phyloP scores from a whole-genome alignment of 2,888 invertebrate species.

The Caenorhabditis plicata region DNA sequence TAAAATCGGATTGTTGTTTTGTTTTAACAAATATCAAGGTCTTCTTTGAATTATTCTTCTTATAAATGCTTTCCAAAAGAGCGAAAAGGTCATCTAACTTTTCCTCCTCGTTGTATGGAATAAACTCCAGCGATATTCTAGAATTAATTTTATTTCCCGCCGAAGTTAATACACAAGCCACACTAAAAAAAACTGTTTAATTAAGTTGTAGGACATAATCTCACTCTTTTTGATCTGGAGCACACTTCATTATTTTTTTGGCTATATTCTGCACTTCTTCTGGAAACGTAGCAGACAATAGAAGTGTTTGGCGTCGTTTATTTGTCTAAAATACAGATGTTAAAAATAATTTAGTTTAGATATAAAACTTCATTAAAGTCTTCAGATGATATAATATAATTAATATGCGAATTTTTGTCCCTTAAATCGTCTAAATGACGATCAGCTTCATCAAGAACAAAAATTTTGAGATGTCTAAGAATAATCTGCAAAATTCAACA shows the following conservation, averaged over 20 bases:
- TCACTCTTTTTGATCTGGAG: not conserved
- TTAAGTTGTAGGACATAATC: no score
- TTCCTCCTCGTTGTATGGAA: no score
- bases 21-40: conserved; percentile 55
- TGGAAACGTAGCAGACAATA: conserved; percentile 54
- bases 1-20: conserved; percentile 34
- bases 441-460: conserved; percentile 83
- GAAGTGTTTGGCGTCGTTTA: conserved; percentile 17
- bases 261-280: conserved; percentile 16
- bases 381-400: no score
- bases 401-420: not conserved
- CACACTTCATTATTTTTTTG: conserved; percentile 15
- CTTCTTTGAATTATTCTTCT: no score
- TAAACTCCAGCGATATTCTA: no score
- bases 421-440: conserved; percentile 76
- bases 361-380: no score
- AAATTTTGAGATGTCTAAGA: conserved; percentile 72
- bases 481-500: conserved; percentile 54
- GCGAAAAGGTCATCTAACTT: no score
- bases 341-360: not conserved
- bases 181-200: no score
- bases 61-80: no score
- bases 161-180: no score
- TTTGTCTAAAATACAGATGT: not conserved
- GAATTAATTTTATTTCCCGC: no score